Evolutionary conservation across 2,797 vertebrate genomes (phyloP), one percentile per base, ranked within the genome.

Genomic region (Tinamus major): DNA sequence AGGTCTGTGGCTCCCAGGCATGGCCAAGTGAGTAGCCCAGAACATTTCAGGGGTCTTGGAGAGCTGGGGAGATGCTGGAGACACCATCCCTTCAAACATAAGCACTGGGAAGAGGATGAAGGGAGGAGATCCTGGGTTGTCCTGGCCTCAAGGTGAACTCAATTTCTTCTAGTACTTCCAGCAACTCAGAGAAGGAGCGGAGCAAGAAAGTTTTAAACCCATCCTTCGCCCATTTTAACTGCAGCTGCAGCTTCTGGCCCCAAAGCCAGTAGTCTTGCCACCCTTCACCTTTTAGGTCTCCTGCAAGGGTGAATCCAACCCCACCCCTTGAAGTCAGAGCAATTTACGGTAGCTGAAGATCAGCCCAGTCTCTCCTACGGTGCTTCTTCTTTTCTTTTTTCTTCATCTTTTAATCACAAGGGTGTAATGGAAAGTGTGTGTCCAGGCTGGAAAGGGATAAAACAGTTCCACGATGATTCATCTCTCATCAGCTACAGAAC

Each of bases 391-490:
- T 56, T 56, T 31, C 44, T 41, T 35, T 75, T 63, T 55, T 41
- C 55, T n/a, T 35, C 62, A 64, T 87, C 83, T 95, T 96, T 95
- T 92, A 90, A 89, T 92, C 75, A 44, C 2, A 14, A 39, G 51
- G 29, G 44, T 90, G 68, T 69, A 58, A 4, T 65, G 83, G 89
- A 90, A 86, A 87, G 74, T 95, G 87, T 97, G 33, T 92, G 88
- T 96, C 88, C 89, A 74, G 93, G 46, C 92, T 94, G 82, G 88
- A 77, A 71, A 7, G 48, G 65, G 78, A 48, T 53, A 18, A 83
- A 91, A 79, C 70, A 10, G 46, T 7, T 55, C 74, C 21, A 51
- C 24, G 6, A 51, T 77, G 85, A 92, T 83, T 96, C 53, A n/a
- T 75, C 35, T 44, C 23, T 70, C 51, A 29, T 2, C 12, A 27